Evolutionary conservation across 2,888 invertebrate genomes (phyloP), one percentile per base, ranked within the genome.

Genomic region (Oscheius onirici): DNA sequence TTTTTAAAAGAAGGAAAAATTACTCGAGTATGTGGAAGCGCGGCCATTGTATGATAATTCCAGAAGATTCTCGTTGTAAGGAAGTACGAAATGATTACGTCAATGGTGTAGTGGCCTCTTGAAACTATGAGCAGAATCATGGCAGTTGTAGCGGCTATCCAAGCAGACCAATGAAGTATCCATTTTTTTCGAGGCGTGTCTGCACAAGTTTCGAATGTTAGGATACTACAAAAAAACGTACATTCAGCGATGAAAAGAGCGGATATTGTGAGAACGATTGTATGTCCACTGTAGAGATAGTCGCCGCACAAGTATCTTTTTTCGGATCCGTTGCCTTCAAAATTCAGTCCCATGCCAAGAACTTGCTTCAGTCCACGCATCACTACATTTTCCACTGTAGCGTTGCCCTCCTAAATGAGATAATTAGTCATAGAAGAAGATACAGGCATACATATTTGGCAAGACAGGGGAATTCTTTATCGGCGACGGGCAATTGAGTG

Each of bases 241-340:
- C 85, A 85, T 79, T 85, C 85, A 5, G 70, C 55, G 52, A 94
- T 93, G 83, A 94, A 91, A 85, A 94, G 91, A 90, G 93, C 94
- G 88, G 92, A 92, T 88, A 94, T 91, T 86, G 93, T 93, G 81
- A 94, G 91, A 83, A 94, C 92, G 88, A 94, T 93, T n/a, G 95
- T 95, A 90, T 95, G 95, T 58, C 95, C 95, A 51, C 94, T 94
- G 90, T 94, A 95, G 86, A 95, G 94, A 89, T 92, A 94, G 90
- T 95, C 95, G 58, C 95, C 95, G 89, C 95, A 95, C 88, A 92
- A 94, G 41, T 92, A 93, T n/a, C n/a, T n/a, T n/a, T n/a, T n/a
- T n/a, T n/a, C n/a, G n/a, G n/a, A n/a, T n/a, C n/a, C n/a, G n/a
- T n/a, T n/a, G n/a, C n/a, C n/a, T n/a, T n/a, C 94, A 81, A 95